Evolutionary conservation across 2,888 invertebrate genomes (phyloP).

Genomic region (Formica aserva): DNA sequence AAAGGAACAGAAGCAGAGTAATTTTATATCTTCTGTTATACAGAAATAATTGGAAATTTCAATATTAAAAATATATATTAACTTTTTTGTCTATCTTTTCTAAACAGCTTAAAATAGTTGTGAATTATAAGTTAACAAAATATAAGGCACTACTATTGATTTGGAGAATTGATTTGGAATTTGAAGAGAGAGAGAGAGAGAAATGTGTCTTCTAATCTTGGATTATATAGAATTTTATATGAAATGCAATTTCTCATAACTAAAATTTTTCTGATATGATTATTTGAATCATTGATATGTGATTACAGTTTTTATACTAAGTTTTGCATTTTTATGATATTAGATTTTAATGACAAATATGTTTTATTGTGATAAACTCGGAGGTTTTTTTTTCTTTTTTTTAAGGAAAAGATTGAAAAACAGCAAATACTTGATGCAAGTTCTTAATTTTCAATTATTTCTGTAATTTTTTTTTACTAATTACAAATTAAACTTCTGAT

Average conservation of each 20-base stretch:
- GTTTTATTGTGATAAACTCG: background rate
- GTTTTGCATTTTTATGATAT: background rate
- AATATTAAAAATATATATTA: constrained; percentile 12
- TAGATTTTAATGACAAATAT: background rate
- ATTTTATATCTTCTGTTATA: background rate
- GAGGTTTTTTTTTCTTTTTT: background rate
- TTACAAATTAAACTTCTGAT: background rate
- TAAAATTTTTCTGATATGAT: background rate
- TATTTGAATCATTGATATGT: constrained; percentile 1
- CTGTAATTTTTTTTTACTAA: background rate
- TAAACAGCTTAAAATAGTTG: background rate
- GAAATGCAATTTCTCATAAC: constrained; percentile 5
- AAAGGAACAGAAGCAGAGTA: background rate
- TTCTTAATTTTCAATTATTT: constrained; percentile 4
- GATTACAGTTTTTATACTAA: background rate
- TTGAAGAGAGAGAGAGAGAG: background rate
- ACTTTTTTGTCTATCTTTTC: background rate
- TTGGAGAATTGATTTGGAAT: background rate
- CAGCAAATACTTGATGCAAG: background rate
- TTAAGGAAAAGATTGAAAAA: background rate
- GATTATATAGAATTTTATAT: background rate
- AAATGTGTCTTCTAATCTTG: background rate
- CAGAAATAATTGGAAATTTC: background rate
- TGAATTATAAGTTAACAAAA: background rate
- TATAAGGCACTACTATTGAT: background rate